Evolutionary conservation across 1,140 invertebrate species (phyloP), one percentile per base, ranked within the genome.

Genomic region (Schlechtendalia chinensis): DNA sequence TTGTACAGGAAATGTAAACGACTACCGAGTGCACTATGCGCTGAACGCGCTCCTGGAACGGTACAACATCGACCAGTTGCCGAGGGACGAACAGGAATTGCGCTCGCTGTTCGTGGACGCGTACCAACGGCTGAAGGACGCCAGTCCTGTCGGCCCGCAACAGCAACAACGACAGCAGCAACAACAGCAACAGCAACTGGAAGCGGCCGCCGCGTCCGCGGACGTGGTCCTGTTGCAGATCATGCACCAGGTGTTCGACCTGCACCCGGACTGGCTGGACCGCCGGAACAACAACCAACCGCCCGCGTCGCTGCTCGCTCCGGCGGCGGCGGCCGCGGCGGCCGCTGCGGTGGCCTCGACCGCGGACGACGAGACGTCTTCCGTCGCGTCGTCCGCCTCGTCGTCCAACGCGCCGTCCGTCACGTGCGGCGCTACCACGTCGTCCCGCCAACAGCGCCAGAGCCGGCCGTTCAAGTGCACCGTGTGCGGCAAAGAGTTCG

Each of bases 391-490:
- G 1, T 82, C 82, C 17, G 82, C 83, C 17, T 81, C 82, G n/a
- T 67, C 53, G 24, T 81, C 81, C 50, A 82, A 71, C 58, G 79
- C 67, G 11, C 17, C 53, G 61, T 59, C 27, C 19, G 24, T 39
- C 32, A 71, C 56, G 79, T 67, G 11, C 17, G 32, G 61, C 19
- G 24, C 32, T 3, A 4, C 32, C 3, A 4, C 69, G 71, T 39
- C 32, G 53, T 77, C 82, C 17, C 79, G 81, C 32, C 47, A 17
- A 10, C 86, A 91, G 86, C 83, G 88, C 83, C 83, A 92, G 1
- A 93, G 95, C 83, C 94, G 94, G 84, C 90, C 92, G 5, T 97
- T 97, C 86, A 93, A 91, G 5, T 97, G 95, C 86, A 90, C 90
- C 72, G 91, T 94, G 5, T 97, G 95, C 86, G 91, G 91, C 58